Base-by-base conservation (phyloP, 2,797 vertebrate species). In the Oryzias sinensis region DNA sequence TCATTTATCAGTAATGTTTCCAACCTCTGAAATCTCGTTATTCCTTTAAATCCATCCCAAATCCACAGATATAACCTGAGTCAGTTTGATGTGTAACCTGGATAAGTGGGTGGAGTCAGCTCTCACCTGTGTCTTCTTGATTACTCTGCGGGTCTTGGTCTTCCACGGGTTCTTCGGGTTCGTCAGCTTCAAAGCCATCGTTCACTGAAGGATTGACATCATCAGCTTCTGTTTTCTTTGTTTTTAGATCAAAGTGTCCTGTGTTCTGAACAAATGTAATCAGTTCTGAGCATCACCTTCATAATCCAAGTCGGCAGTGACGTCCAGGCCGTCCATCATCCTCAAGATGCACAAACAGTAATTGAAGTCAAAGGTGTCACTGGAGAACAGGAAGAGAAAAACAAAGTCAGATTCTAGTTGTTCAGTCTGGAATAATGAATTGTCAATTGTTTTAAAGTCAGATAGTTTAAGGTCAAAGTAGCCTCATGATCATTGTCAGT, bases 281-380 rank as follows among this genome's bases (percentile, higher is more conserved):
- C 24, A 27, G 2, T 51, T 25, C 11, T 25, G 33, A 3, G 48
- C 43, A 46, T 74, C 37, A 92, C 92, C 90, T 87, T 88, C 80
- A 55, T 70, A 77, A 13, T 90, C 77, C 52, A 88, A 72, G 22
- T 87, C 82, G 18, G 88, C 84, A 2, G 86, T 79, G 41, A 91
- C 37, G 15, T 92, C 87, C 60, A 90, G 67, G 4, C 90, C 87
- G 0, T 89, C 86, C 77, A 84, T 87, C 84, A 92, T 90, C 61
- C 89, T 86, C 59, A 93, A 61, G 62, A 93, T 70, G 27, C 89
- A 93, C 56, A 94, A 73, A 24, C 89, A 87, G 48, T 85, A 85
- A 46, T 90, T 90, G 18, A 78, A 79, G 63, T 93, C 91, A 53
- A 94, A 94, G 0, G 87, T 84, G 11, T 94, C 89, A 40, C 93